Conservation (phyloP, 2,888 invertebrate species). For the Diachrysia chrysitis region DNA sequence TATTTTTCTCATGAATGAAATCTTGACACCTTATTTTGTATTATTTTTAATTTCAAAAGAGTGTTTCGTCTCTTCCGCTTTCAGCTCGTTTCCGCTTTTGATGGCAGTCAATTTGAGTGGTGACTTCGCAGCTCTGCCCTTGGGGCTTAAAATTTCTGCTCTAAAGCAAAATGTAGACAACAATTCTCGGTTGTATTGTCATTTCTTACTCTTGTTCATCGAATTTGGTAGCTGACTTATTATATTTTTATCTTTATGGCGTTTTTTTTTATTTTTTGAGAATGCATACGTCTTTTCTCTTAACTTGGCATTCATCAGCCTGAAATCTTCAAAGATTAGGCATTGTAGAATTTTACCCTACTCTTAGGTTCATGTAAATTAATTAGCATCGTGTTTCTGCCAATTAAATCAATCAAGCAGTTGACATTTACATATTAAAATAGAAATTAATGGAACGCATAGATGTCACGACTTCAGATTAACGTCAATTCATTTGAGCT, state of each 20-base stretch:
- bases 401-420: too few species aligned
- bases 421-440: too few species aligned
- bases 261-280: background rate
- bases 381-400: too few species aligned
- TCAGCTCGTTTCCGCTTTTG: slow-evolving; percentile 60
- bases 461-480: background rate
- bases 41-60: slow-evolving; percentile 53
- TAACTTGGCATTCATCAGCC: background rate
- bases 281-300: background rate
- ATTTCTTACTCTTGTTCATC: slow-evolving; percentile 11
- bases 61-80: slow-evolving; percentile 43
- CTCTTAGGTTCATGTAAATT: too few species aligned
- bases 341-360: too few species aligned
- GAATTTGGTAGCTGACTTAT: background rate
- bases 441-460: background rate
- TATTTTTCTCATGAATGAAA: slow-evolving; percentile 19
- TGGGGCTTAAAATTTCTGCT: slow-evolving; percentile 38
- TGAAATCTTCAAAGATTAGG: too few species aligned
- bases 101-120: slow-evolving; percentile 58
- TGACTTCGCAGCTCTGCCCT: slow-evolving; percentile 34
- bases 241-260: background rate
- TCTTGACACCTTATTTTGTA: slow-evolving; percentile 12
- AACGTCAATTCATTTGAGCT: background rate
- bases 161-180: slow-evolving; percentile 21
- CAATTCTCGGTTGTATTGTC: slow-evolving; percentile 21